A percentile compares a stretch with the other conserved stretches of the same genome.
phyloP scores from a whole-genome alignment of 2,797 vertebrate species.

The Sternotherus odoratus region DNA sequence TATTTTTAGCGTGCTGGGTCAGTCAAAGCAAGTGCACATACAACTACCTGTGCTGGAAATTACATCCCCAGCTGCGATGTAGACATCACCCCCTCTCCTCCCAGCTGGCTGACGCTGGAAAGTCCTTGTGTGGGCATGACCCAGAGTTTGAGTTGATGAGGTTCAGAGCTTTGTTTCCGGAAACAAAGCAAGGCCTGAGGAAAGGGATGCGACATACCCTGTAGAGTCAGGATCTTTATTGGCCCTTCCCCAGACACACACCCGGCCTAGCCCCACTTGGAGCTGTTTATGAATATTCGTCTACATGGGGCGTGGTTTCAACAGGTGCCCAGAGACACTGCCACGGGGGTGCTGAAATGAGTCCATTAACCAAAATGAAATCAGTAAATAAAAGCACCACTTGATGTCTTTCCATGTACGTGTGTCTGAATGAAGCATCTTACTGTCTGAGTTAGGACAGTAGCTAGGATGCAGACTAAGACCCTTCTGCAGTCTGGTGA shows the following conservation, averaged over 20 bases:
- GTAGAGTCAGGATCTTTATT: neutral
- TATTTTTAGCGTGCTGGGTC: neutral
- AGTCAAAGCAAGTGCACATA: neutral
- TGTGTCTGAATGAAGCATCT: neutral
- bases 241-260: neutral
- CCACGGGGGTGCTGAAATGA: neutral
- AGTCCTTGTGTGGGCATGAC: neutral
- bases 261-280: neutral
- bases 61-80: neutral
- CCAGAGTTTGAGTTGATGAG: neutral
- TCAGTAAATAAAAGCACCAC: neutral
- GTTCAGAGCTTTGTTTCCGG: neutral
- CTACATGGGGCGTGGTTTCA: neutral
- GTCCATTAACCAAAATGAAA: neutral
- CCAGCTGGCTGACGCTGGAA: neutral
- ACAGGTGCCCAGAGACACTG: neutral
- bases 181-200: neutral
- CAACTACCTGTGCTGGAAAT: neutral
- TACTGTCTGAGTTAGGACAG: neutral
- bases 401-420: neutral
- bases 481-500: neutral
- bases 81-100: neutral
- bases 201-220: neutral
- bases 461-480: neutral
- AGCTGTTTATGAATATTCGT: neutral